Conservation (phyloP, 2,888 invertebrate species). For the Stenolophus ochropezus region DNA sequence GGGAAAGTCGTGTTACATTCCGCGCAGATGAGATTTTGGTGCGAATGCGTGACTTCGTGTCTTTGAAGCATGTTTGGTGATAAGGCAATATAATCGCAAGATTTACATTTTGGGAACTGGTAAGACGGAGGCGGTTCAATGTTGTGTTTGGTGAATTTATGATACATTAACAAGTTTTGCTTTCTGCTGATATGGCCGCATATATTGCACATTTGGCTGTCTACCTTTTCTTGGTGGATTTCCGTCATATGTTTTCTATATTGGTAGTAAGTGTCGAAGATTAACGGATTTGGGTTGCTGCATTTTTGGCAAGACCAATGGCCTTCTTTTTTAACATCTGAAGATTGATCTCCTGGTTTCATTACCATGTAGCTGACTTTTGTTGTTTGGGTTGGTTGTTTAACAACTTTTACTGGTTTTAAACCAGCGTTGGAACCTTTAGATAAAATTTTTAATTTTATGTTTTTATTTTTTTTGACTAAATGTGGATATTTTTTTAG, state of each 20-base stretch:
- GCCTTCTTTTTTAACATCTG: constrained; percentile 76
- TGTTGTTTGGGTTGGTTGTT: constrained; percentile 29
- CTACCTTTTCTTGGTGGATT: constrained; percentile 85
- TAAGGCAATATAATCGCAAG: constrained; percentile 85
- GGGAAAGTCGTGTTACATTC: constrained; percentile 77
- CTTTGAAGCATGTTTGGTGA: constrained; percentile 81
- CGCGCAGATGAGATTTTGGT: constrained; percentile 75
- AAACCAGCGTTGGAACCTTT: constrained; percentile 68
- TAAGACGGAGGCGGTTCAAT: constrained; percentile 82
- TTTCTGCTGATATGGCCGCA: constrained; percentile 87
- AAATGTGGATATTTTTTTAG: constrained; percentile 91
- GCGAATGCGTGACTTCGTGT: constrained; percentile 81
- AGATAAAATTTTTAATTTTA: constrained; percentile 88
- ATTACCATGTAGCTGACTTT: constrained; percentile 58
- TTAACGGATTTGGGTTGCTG: constrained; percentile 76
- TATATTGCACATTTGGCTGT: constrained; percentile 86
- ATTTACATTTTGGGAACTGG: constrained; percentile 86
- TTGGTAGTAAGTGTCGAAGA: constrained; percentile 85
- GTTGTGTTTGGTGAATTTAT: constrained; percentile 87
- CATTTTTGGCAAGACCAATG: constrained; percentile 90
- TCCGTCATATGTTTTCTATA: constrained; percentile 89
- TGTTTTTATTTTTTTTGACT: constrained; percentile 90
- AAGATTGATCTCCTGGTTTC: constrained; percentile 55
- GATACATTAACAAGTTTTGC: constrained; percentile 84
- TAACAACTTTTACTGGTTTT: constrained; percentile 48